Conservation (phyloP, 2,888 invertebrate species). For the Ennomos erosarius region DNA sequence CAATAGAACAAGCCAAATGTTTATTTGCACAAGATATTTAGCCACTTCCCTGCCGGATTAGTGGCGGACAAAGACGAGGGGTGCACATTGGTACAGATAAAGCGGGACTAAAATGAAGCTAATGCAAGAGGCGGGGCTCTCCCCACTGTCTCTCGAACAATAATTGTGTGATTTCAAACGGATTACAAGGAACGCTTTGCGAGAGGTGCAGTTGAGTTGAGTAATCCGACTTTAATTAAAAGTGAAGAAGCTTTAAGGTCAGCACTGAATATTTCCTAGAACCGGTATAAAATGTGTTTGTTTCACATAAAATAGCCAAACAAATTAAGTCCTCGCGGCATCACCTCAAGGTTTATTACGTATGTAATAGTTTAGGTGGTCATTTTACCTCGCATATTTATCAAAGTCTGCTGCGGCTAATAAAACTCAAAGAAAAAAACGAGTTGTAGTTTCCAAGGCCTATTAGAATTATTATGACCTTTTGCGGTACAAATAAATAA, state of each 20-base stretch:
- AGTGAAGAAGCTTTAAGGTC: conserved; percentile 26
- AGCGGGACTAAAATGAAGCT: conserved; percentile 62
- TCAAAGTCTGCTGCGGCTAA: no score
- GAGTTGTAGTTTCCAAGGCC: no score
- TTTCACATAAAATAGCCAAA: no score
- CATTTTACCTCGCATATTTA: no score
- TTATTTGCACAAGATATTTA: conserved; percentile 85
- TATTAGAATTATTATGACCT: no score
- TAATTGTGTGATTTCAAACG: conserved; percentile 74
- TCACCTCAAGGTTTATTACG: no score
- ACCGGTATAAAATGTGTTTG: conserved; percentile 7
- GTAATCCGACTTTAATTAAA: conserved; percentile 45
- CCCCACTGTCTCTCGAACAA: conserved; percentile 55
- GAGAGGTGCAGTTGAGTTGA: conserved; percentile 40
- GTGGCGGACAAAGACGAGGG: conserved; percentile 74
- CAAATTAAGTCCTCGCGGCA: no score
- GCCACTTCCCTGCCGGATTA: conserved; percentile 83
- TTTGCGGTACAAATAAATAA: no score
- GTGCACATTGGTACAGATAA: conserved; percentile 66
- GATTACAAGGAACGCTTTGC: conserved; percentile 60
- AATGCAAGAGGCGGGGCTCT: conserved; percentile 76
- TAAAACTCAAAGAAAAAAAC: no score
- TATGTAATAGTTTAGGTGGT: no score
- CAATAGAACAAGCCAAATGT: conserved; percentile 78
- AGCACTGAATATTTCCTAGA: background rate